Conservation (phyloP, 1,140 invertebrate genomes). For the Apocrypta bakeri region DNA sequence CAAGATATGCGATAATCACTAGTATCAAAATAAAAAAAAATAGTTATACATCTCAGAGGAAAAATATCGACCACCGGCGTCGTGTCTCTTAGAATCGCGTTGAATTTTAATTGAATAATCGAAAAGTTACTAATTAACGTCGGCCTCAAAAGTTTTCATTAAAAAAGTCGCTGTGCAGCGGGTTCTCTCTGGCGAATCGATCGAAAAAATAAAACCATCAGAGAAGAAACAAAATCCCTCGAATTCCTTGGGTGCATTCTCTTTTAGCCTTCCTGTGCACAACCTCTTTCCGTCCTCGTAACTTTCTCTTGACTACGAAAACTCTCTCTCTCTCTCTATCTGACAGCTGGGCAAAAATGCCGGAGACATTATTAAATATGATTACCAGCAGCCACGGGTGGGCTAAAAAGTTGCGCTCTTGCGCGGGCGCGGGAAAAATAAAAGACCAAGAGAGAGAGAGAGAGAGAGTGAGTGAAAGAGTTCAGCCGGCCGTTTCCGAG, state of each 20-base stretch:
- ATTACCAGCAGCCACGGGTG: slow-evolving; percentile 64
- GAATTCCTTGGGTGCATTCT: slow-evolving; percentile 44
- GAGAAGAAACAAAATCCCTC: slow-evolving; percentile 1
- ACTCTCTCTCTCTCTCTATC: slow-evolving; percentile 53
- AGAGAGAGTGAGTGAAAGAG: slow-evolving; percentile 53
- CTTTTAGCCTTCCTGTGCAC: background rate
- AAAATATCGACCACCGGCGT: no score
- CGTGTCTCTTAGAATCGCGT: no score
- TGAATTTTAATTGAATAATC: background rate
- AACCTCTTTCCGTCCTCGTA: slow-evolving; percentile 52
- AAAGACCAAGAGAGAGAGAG: slow-evolving; percentile 53
- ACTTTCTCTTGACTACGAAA: slow-evolving; percentile 55
- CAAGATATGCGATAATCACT: no score
- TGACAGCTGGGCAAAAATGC: slow-evolving; percentile 69
- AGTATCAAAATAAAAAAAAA: no score
- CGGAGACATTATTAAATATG: slow-evolving; percentile 73
- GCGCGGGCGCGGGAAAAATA: slow-evolving; percentile 22
- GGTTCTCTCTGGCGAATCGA: background rate
- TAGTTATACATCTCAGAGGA: no score
- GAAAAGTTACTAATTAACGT: background rate
- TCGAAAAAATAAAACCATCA: slow-evolving; percentile 3
- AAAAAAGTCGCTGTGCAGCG: slow-evolving; percentile 3
- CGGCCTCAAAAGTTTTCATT: background rate
- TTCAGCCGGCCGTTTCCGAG: slow-evolving; percentile 63
- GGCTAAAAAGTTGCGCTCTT: background rate